A percentile compares a stretch with the other conserved stretches of the same genome.
phyloP scores from a whole-genome alignment of 2,797 vertebrate species.

The Phoebastria nigripes region DNA sequence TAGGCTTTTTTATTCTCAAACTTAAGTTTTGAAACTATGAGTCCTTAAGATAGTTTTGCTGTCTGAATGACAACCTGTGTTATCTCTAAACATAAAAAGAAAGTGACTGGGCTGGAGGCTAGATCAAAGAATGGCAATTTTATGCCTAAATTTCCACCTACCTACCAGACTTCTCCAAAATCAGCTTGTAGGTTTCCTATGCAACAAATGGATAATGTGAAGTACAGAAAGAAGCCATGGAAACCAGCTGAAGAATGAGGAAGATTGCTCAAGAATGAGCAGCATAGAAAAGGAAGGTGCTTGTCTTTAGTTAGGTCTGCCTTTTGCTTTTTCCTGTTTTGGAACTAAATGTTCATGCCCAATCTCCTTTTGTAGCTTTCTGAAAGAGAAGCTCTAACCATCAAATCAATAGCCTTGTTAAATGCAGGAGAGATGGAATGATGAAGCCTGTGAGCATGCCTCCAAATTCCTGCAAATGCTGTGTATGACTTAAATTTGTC shows the following conservation, averaged over 20 bases:
- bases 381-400: neutral
- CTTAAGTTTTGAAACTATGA: too few species aligned
- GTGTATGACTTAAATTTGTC: neutral
- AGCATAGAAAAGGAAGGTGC: neutral
- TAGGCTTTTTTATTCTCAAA: neutral
- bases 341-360: neutral
- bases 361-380: neutral
- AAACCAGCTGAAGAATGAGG: neutral
- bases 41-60: neutral
- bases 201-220: neutral
- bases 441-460: neutral
- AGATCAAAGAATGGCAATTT: neutral
- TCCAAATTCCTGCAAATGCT: neutral
- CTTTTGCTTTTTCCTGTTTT: neutral
- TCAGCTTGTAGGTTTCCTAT: neutral
- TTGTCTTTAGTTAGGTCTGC: neutral
- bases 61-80: neutral
- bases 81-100: neutral
- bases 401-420: neutral
- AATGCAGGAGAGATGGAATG: neutral
- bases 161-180: neutral
- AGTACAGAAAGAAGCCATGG: neutral
- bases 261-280: neutral
- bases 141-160: neutral
- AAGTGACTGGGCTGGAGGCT: neutral